phyloP scores from a whole-genome alignment of 1,140 invertebrate genomes.

The Meloidogyne exigua region DNA sequence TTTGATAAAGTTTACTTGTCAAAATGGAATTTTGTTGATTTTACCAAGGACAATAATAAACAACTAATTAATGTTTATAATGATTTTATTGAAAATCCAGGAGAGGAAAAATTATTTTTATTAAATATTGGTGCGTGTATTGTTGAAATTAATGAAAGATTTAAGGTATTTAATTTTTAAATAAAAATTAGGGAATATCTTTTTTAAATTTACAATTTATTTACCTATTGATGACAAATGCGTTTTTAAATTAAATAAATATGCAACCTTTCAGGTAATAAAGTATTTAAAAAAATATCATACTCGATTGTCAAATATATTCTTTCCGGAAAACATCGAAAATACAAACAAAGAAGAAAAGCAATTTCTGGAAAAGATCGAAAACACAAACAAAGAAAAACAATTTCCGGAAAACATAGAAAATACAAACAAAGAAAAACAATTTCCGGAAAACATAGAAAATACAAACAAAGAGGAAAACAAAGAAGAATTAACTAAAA shows the following conservation, averaged over 20 bases:
- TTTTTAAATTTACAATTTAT: too few species aligned
- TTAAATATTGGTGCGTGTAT: not conserved
- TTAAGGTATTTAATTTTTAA: not conserved
- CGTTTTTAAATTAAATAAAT: not conserved
- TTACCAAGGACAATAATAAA: not conserved
- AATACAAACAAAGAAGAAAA: not conserved
- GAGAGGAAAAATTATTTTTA: not conserved
- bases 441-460: too few species aligned
- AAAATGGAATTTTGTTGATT: not conserved
- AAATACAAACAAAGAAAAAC: too few species aligned
- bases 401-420: too few species aligned
- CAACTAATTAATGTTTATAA: not conserved
- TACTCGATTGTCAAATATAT: not conserved
- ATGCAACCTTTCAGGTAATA: not conserved
- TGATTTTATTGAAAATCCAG: not conserved
- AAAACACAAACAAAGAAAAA: too few species aligned
- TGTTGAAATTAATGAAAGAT: not conserved
- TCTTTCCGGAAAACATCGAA: not conserved
- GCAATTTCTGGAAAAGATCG: too few species aligned
- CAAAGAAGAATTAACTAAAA: not conserved
- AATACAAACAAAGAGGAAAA: not conserved
- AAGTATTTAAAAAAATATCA: not conserved
- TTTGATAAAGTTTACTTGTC: not conserved
- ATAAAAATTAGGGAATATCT: too few species aligned
- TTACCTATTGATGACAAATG: too few species aligned